Percentiles rank a stretch among this genome's conserved stretches.
These are phyloP conservation scores for Hirundichthys speculiger DNA, from an alignment of 2,113 vertebrate genomes.

Conservation along the genomic window DNA sequence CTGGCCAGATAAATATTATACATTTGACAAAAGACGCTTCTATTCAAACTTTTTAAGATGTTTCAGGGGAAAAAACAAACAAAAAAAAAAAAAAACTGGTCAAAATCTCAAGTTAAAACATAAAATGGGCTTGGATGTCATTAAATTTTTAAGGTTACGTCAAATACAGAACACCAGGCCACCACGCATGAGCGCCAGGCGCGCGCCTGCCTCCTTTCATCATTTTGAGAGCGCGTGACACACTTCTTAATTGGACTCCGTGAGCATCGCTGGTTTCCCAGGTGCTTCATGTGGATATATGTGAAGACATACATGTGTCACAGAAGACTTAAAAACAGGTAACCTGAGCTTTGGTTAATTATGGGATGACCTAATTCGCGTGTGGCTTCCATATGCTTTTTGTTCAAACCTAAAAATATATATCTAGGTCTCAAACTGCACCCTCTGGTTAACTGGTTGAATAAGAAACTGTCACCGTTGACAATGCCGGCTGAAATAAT, in stretches of 20 bases:
- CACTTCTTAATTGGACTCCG: slow-evolving; percentile 55
- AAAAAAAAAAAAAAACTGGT: no score
- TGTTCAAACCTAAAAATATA: not conserved
- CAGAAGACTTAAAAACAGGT: slow-evolving; percentile 52
- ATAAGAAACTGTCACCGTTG: slow-evolving; percentile 1
- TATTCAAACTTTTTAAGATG: no score
- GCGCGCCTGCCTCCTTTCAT: slow-evolving; percentile 14
- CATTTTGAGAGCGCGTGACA: slow-evolving; percentile 23
- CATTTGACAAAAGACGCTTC: no score
- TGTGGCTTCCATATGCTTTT: not conserved
- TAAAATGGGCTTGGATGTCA: not conserved
- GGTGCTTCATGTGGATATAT: slow-evolving; percentile 43
- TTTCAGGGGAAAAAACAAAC: no score
- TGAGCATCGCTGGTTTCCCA: slow-evolving; percentile 9
- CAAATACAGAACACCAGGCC: slow-evolving; percentile 23
- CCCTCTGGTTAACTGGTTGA: not conserved
- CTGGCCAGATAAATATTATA: no score
- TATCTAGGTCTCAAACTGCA: not conserved
- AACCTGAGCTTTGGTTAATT: not conserved
- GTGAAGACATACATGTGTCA: slow-evolving; percentile 16
- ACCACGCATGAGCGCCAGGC: slow-evolving; percentile 37
- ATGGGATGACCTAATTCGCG: not conserved
- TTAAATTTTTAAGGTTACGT: not conserved
- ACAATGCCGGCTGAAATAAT: slow-evolving; percentile 34
- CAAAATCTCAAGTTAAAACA: not conserved